These are phyloP conservation scores for Saturnia pavonia DNA, from an alignment of 2,888 invertebrate species.

Conservation along the genomic window DNA sequence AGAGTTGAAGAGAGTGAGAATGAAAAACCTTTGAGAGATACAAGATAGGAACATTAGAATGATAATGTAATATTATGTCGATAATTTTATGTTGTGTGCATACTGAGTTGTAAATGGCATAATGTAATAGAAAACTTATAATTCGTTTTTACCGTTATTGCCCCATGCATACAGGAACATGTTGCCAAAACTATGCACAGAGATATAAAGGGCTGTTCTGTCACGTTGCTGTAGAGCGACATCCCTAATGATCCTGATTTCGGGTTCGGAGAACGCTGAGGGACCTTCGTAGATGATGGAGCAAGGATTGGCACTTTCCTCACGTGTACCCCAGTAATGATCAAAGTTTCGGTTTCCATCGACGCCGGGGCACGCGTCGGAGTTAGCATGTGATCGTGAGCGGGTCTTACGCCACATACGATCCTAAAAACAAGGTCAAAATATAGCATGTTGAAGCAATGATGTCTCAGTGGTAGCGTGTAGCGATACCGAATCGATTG, in stretches of 20 bases:
- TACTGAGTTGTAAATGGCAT: not conserved
- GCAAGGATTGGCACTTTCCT: conserved; percentile 78
- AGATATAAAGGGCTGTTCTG: conserved; percentile 84
- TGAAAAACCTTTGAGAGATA: too few species aligned
- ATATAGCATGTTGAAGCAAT: not conserved
- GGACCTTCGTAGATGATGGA: conserved; percentile 84
- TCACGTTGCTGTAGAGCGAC: conserved; percentile 72
- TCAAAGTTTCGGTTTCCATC: conserved; percentile 91
- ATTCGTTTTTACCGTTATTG: conserved; percentile 70
- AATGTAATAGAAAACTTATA: not conserved
- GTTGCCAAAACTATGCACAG: conserved; percentile 88
- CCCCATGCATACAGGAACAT: conserved; percentile 88
- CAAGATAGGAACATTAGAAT: not conserved
- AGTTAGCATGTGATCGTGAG: conserved; percentile 64
- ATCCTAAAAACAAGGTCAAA: conserved; percentile 61
- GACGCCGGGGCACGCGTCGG: conserved; percentile 83
- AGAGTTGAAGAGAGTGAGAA: too few species aligned
- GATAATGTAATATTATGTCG: conserved; percentile 9
- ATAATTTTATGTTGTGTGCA: not conserved
- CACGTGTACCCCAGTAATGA: conserved; percentile 84
- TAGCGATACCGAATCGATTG: too few species aligned
- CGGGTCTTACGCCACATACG: conserved; percentile 88
- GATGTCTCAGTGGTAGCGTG: too few species aligned
- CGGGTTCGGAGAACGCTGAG: conserved; percentile 85
- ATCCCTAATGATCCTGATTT: conserved; percentile 83